A percentile compares a stretch with the other conserved stretches of the same genome.
These are phyloP conservation scores for Nematolebias whitei DNA, from an alignment of 2,113 vertebrate species.

Conservation along the genomic window DNA sequence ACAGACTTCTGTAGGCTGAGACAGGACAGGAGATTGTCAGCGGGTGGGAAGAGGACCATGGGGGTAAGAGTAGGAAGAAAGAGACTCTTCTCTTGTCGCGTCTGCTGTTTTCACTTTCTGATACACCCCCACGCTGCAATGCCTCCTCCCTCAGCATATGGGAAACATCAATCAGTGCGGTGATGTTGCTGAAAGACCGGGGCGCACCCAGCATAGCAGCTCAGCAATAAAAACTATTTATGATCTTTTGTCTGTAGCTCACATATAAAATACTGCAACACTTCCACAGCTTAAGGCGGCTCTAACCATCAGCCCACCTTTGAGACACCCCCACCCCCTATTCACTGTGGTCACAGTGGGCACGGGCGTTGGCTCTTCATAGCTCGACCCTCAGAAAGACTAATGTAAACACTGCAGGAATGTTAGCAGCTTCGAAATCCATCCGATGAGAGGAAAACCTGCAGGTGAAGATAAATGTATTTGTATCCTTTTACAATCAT, in stretches of 20 bases:
- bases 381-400: conserved; percentile 31
- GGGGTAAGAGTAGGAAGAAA: not conserved
- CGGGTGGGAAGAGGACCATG: not conserved
- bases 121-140: conserved; percentile 12
- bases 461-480: no score
- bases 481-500: no score
- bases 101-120: conserved; percentile 11
- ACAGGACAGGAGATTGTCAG: conserved; percentile 42
- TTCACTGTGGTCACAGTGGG: conserved; percentile 18
- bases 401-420: conserved; percentile 1
- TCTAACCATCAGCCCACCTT: conserved; percentile 49
- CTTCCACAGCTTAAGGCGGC: conserved; percentile 49
- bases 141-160: conserved; percentile 26
- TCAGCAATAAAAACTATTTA: conserved; percentile 73
- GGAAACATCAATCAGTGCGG: conserved; percentile 42
- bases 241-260: conserved; percentile 40
- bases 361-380: not conserved
- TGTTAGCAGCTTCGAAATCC: conserved; percentile 52
- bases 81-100: not conserved
- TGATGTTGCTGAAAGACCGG: conserved; percentile 51
- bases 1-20: conserved; percentile 28
- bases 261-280: conserved; percentile 59
- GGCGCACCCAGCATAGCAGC: conserved; percentile 48
- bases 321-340: conserved; percentile 39
- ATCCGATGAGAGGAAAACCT: no score